These are phyloP conservation scores for Sebastes schlegelii DNA, from an alignment of 2,113 vertebrate species.

Conservation along the genomic window DNA sequence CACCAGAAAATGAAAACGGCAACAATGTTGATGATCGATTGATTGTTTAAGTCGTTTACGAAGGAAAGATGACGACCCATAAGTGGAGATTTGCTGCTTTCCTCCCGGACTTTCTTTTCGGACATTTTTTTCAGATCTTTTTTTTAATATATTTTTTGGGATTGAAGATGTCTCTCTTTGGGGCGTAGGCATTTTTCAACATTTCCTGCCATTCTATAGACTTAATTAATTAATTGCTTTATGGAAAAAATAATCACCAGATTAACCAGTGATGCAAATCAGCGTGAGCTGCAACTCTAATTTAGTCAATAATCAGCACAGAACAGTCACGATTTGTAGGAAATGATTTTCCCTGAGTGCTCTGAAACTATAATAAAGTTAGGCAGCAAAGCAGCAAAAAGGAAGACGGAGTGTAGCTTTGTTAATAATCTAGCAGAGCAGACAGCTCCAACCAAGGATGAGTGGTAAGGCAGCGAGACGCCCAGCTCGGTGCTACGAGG, in stretches of 20 bases:
- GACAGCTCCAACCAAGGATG: background rate
- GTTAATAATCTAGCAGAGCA: conserved; percentile 21
- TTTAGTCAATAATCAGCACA: background rate
- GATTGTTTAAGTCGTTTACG: too few relatives aligned
- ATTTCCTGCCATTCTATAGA: background rate
- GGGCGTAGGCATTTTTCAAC: too few relatives aligned
- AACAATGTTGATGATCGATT: too few relatives aligned
- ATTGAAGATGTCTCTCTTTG: background rate
- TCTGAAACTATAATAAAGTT: background rate
- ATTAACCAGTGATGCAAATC: background rate
- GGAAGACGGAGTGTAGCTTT: background rate
- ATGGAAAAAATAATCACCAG: background rate
- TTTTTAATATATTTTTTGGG: too few relatives aligned
- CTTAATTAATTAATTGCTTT: background rate
- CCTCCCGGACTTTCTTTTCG: too few relatives aligned
- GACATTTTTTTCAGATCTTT: too few relatives aligned
- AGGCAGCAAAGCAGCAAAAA: conserved; percentile 5
- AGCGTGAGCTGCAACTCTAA: background rate
- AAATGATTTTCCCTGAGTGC: background rate
- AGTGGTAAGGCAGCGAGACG: conserved; percentile 23
- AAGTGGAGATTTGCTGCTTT: too few relatives aligned
- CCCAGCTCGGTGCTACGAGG: conserved; percentile 25
- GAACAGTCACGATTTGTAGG: background rate
- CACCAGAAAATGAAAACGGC: too few relatives aligned
- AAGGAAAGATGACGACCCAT: too few relatives aligned